Percentiles rank a stretch among this genome's conserved stretches.
phyloP scores from a whole-genome alignment of 2,888 invertebrate genomes.

The Sclerodermus sp. region DNA sequence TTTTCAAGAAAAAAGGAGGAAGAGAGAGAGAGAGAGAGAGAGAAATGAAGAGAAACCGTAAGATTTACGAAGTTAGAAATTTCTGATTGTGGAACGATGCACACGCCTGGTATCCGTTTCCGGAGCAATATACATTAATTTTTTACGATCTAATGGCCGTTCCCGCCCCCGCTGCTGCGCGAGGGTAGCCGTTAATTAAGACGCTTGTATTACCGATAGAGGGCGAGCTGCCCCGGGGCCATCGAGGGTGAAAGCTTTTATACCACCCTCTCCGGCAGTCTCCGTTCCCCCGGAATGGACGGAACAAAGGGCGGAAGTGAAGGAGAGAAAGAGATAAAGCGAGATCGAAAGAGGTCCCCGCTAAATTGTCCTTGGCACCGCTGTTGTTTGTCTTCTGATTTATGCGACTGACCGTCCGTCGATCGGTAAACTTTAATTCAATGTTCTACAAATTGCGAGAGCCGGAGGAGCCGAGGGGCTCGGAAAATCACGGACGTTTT shows the following conservation, averaged over 20 bases:
- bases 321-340: constrained; percentile 4
- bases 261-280: constrained; percentile 11
- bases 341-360: constrained; percentile 9
- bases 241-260: constrained; percentile 27
- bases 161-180: neutral
- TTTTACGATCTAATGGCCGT: constrained; percentile 5
- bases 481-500: neutral
- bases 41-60: neutral
- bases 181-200: constrained; percentile 44
- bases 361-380: constrained; percentile 37
- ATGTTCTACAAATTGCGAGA: constrained; percentile 24
- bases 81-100: neutral
- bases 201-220: constrained; percentile 42
- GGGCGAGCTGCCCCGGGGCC: constrained; percentile 23
- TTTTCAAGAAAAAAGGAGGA: no score
- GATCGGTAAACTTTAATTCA: constrained; percentile 28
- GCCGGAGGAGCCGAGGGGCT: no score
- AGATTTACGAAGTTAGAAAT: neutral
- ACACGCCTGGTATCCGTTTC: neutral
- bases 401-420: constrained; percentile 42
- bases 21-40: no score
- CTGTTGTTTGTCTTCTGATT: constrained; percentile 46
- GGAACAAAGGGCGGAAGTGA: no score
- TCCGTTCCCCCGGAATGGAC: constrained; percentile 12
- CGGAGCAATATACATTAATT: neutral